Base-by-base conservation (phyloP, 2,888 invertebrate species). In the Limnephilus marmoratus region DNA sequence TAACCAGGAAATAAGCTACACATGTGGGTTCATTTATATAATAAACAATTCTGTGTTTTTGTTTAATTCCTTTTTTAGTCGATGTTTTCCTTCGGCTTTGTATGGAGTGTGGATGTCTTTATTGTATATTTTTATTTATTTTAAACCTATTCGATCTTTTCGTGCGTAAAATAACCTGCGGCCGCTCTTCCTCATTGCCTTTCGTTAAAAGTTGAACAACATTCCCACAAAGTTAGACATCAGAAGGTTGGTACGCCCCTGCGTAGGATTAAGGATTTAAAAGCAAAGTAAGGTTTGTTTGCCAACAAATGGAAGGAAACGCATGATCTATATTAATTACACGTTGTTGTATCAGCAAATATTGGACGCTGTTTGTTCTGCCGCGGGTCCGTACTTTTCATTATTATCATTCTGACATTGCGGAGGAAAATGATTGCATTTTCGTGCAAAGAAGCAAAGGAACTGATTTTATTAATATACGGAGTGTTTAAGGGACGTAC, bases 251-350 rank as follows among this genome's bases (percentile, higher is more conserved):
- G 68, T 68, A n/a, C 68, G 24, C 45, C 15, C 13, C 91, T 11
- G 85, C 31, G 24, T n/a, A 9, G 68, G 80, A 29, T 87, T 53
- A 18, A 31, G 92, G 91, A 92, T 92, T 92, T 92, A 92, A 92
- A 92, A 92, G 92, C 91, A 92, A 92, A 92, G 92, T 91, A 91
- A 91, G 92, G 91, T 90, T 90, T 92, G 91, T 92, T 92, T 92
- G 83, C 92, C 91, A 82, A 92, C 92, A 92, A 88, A 92, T 92
- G 91, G 90, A 91, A 91, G 90, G 91, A 92, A 91, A 91, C 92
- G 92, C 90, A 92, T 91, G 91, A 92, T 92, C 91, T 87, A 82
- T 92, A 92, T 91, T 91, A 92, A 92, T 92, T 92, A 91, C 90
- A 83, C 82, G 81, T 83, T 91, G 90, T 90, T 90, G 91, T 92